These are phyloP conservation scores for Parelbella ahira DNA, from an alignment of 2,888 invertebrate genomes.

Conservation along the genomic window DNA sequence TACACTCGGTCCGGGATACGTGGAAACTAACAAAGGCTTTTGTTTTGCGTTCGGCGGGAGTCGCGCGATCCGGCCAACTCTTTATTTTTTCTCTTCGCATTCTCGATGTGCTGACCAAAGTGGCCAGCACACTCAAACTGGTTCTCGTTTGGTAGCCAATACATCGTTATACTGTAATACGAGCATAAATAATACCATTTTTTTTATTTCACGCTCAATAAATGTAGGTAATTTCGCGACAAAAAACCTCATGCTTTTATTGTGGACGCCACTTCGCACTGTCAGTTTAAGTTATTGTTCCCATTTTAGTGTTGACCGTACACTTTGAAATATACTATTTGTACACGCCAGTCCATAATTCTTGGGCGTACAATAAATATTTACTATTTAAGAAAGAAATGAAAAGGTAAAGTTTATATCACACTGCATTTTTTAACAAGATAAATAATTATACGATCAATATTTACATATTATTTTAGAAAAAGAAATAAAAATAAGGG, in stretches of 20 bases:
- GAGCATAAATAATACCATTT: constrained; percentile 22
- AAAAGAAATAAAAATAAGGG: too few relatives aligned
- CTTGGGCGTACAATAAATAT: too few relatives aligned
- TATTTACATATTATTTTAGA: too few relatives aligned
- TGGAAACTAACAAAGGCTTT: constrained; percentile 77
- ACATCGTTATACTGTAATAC: constrained; percentile 38
- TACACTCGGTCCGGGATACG: constrained; percentile 62
- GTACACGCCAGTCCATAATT: too few relatives aligned
- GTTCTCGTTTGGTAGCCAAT: constrained; percentile 39
- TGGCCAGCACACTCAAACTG: constrained; percentile 59
- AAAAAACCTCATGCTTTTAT: constrained; percentile 5
- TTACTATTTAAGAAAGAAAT: too few relatives aligned
- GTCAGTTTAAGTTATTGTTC: too few relatives aligned
- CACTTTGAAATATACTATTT: too few relatives aligned
- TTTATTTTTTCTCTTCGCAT: constrained; percentile 68
- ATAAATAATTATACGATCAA: too few relatives aligned
- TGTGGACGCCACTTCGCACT: constrained; percentile 1
- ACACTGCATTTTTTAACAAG: too few relatives aligned
- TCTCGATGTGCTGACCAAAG: constrained; percentile 66
- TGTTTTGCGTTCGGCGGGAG: constrained; percentile 57
- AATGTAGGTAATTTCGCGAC: constrained; percentile 12
- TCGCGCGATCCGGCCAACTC: constrained; percentile 55
- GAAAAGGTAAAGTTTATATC: too few relatives aligned
- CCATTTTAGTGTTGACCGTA: too few relatives aligned
- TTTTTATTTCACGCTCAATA: constrained; percentile 14